Evolutionary conservation across 2,888 invertebrate genomes (phyloP).

Genomic region (Chaetoderma sp.): DNA sequence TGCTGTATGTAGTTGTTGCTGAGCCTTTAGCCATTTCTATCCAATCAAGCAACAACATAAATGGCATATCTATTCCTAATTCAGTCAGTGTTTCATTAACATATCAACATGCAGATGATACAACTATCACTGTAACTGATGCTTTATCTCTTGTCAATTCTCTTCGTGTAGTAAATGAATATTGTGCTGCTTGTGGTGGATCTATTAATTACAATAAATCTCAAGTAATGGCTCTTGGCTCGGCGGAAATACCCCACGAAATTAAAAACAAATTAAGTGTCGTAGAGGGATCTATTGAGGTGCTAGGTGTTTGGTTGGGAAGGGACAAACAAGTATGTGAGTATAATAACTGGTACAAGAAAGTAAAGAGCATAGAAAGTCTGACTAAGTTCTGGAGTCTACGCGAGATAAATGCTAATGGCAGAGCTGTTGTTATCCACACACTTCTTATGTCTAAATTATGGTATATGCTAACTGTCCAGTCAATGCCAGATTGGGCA

Average conservation of each 20-base stretch:
- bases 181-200: constrained; percentile 24
- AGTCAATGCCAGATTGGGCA: background rate
- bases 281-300: background rate
- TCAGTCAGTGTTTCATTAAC: background rate
- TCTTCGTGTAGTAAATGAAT: constrained; percentile 1
- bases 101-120: constrained; percentile 19
- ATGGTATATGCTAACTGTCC: background rate
- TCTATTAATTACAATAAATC: constrained; percentile 23
- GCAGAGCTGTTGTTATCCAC: background rate
- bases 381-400: background rate
- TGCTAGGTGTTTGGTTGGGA: constrained; percentile 1
- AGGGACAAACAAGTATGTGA: background rate
- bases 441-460: background rate
- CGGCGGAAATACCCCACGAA: too few species aligned
- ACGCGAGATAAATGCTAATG: background rate
- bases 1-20: constrained; percentile 1
- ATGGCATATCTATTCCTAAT: constrained; percentile 26
- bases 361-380: background rate
- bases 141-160: background rate
- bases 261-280: background rate
- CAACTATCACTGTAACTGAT: constrained; percentile 4
- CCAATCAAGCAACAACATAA: background rate
- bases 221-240: background rate
- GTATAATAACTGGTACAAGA: background rate
- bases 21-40: background rate